Base-by-base conservation (phyloP, 2,888 invertebrate genomes). In the Dynastes hyllus region DNA sequence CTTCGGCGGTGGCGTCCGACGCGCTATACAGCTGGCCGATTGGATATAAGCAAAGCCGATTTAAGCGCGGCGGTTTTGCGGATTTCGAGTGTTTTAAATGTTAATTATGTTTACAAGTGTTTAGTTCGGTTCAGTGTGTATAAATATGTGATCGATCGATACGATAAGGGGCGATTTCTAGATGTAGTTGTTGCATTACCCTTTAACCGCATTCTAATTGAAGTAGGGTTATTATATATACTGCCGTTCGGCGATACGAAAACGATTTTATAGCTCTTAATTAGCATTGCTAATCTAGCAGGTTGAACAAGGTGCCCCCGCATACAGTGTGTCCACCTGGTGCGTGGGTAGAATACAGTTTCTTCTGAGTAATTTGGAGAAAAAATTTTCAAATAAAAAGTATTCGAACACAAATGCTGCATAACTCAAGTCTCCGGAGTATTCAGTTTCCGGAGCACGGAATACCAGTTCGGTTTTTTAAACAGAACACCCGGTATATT, bases 51-150 rank as follows among this genome's bases (percentile, higher is more conserved):
- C 81, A 83, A 82, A 83, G 82, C 82, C 83, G 84, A 85, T 84
- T 84, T 83, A 82, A 82, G 83, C 83, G 58, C 40, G 82, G 82
- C 80, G 83, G 83, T 84, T 83, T 83, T 81, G 83, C 83, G 83
- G 82, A 85, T 84, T 83, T 83, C 77, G 82, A 83, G 81, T 83
- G 83, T 84, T 84, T 84, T 83, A 83, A 84, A 83, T 83, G 84
- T 83, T 84, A 83, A 84, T 84, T 83, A 83, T 81, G 81, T 82
- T 81, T 80, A 79, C 79, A 81, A 80, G 79, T 83, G 80, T 80
- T 81, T 65, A 66, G 16, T 70, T 73, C 29, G 58, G 65, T 66
- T 50, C 55, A 2, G 65, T 11, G 37, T 45, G 37, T 40, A 55
- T 50, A 53, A 53, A 70, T 58, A 53, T 70, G 63, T 73, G 78